Evolutionary conservation across 2,113 vertebrate species (phyloP).

Genomic region (Dascyllus trimaculatus): DNA sequence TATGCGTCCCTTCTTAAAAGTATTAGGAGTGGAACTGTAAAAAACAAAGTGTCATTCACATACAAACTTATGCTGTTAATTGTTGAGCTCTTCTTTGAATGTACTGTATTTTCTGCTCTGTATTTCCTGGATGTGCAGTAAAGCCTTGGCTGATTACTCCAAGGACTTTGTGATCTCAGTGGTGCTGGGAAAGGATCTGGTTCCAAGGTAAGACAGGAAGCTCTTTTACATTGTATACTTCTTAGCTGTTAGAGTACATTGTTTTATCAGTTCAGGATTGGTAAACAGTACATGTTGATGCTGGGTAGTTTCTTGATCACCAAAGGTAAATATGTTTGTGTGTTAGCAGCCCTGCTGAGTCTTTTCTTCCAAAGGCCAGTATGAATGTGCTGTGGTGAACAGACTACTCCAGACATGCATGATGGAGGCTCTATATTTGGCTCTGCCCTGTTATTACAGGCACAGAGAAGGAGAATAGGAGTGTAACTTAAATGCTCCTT

Average conservation of each 20-base stretch:
- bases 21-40: background rate
- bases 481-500: slow-evolving; percentile 11
- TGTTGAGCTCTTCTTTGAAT: too few species aligned
- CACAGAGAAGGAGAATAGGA: slow-evolving; percentile 29
- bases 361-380: slow-evolving; percentile 9
- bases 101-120: slow-evolving; percentile 2
- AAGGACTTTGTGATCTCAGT: slow-evolving; percentile 93
- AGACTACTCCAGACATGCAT: slow-evolving; percentile 49
- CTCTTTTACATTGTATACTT: background rate
- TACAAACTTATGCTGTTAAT: too few species aligned
- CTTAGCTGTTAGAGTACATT: background rate
- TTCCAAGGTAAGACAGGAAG: slow-evolving; percentile 88
- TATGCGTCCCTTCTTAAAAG: too few species aligned
- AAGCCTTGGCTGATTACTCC: slow-evolving; percentile 92
- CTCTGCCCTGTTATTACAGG: slow-evolving; percentile 54
- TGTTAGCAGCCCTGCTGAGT: background rate
- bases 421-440: slow-evolving; percentile 57
- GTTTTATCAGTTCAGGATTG: background rate
- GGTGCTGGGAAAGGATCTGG: slow-evolving; percentile 94
- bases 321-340: background rate
- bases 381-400: slow-evolving; percentile 19
- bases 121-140: slow-evolving; percentile 82
- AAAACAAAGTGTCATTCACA: too few species aligned
- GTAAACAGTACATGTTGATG: background rate
- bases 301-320: background rate